Evolutionary conservation across 2,888 invertebrate genomes (phyloP), one percentile per base, ranked within the genome.

Genomic region (Dorcus parallelipipedus): DNA sequence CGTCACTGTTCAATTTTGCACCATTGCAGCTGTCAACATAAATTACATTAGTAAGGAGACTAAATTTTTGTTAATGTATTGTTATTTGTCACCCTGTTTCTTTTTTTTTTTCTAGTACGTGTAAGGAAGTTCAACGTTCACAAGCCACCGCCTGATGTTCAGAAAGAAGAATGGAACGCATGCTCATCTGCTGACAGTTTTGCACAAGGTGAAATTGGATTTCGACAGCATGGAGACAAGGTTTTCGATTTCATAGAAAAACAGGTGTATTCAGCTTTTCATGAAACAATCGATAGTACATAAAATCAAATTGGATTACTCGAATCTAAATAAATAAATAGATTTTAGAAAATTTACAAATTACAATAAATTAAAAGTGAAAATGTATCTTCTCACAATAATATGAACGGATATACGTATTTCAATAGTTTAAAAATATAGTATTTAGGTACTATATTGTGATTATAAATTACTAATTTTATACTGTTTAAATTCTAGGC

Each of bases 211-310:
- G 83, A 83, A 76, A 77, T 83, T 40, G 83, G 83, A 8, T 82
- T 79, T 60, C 73, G 75, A 58, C 72, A 76, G 48, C 60, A 73
- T 57, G 83, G 83, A 9, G 81, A 81, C 56, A 81, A 80, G 68
- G 77, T 82, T 6, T 78, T 81, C 17, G 87, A 87, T 58, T 79
- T 88, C 52, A 76, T 88, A 49, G 86, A 88, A 69, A 86, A 86
- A 73, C 88, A 88, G 72, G 81, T 80, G 67, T 54, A 49, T 9
- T 23, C 3, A 49, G 9, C 3, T 9, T 4, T 9, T 23, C 4
- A 26, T 26, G 33, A 49, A 49, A 3, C 20, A 20, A 20, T 2
- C 2, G 20, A 3, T 20, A 20, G 20, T 20, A 20, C 20, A 20
- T 20, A 20, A 26, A 26, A 8, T 26, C 4, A 9, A 9, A 7